Base-by-base conservation (phyloP, 2,797 vertebrate species). In the Erithacus rubecula region DNA sequence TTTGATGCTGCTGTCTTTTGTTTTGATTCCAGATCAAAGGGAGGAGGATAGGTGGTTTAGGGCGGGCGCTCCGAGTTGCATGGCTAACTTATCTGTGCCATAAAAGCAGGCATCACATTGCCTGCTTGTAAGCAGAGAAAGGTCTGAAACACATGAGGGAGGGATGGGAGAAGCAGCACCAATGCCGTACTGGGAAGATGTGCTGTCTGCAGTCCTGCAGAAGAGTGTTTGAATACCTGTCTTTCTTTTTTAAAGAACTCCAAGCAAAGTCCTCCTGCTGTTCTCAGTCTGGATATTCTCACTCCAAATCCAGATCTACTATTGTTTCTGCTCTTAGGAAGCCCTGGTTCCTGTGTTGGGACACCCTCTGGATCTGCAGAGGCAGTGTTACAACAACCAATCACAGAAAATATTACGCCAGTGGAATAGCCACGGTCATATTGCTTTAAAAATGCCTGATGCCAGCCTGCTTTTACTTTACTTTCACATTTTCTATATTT, bases 21-120 rank as follows among this genome's bases (percentile, higher is more conserved):
- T 83, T 94, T 95, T 93, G 90, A 89, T 92, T 95, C 83, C 71
- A 74, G 81, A 93, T 89, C 90, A 88, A 82, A 93, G 62, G 22
- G 11, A 87, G 34, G 12, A 92, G 41, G n/a, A 43, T 68, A 84
- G 52, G 60, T 65, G 58, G 56, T 80, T 93, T 82, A 93, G 43
- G 88, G 56, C 41, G 89, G 70, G 44, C 0, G 0, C 46, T 80
- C 53, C 1, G 0, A 90, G 44, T 30, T 59, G 70, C 41, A 4
- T 56, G 77, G 81, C 60, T 89, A 92, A 90, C 86, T 94, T 92
- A 87, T 85, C 60, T 82, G 43, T 93, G 83, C 41, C 75, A 58
- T 79, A 89, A 51, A 84, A 92, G 51, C 70, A 82, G 49, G 43
- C 51, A 78, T 39, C 46, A 10, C 34, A 46, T 24, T 93, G 62